Base-by-base conservation (phyloP, 2,888 invertebrate genomes). In the Caenorhabditis sp. region DNA sequence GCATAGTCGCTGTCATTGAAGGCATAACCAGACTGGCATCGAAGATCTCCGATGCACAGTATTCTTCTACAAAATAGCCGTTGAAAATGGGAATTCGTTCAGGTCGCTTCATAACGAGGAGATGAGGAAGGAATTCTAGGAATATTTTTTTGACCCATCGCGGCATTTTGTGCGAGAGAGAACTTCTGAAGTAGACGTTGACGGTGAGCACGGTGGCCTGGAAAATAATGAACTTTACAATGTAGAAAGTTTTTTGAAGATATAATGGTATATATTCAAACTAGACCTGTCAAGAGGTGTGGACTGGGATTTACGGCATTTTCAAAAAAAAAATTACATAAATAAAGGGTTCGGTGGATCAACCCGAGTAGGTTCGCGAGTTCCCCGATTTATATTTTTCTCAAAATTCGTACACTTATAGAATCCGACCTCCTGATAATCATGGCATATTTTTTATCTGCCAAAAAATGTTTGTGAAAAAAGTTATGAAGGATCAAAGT, bases 151-250 rank as follows among this genome's bases (percentile, higher is more conserved):
- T 36, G 20, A 96, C 95, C 95, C 95, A 95, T 84, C 93, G 92
- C 61, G 97, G 96, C 99, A 99, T 99, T 90, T 93, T 93, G 90
- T 99, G 97, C 50, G 97, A 99, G 94, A 92, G 63, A 95, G 97
- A 49, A 95, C 95, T 90, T 25, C 99, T 92, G 91, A 97, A 99
- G 90, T 99, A 97, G 93, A 96, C 95, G 90, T 99, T 99, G 31
- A 82, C 82, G 36, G 79, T 82, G n/a, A 82, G 64, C 0, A 82
- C 82, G 0, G 82, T 81, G 25, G 74, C 76, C 81, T 81, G 59
- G 50, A 75, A 70, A 49, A 17, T 17, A 23, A 3, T 54, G 26
- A 50, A 5, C 23, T 4, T 21, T 26, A n/a, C n/a, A n/a, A n/a
- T n/a, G n/a, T n/a, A n/a, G n/a, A n/a, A n/a, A n/a, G n/a, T n/a